Percentiles rank a stretch among this genome's conserved stretches.
phyloP scores from a whole-genome alignment of 1,140 invertebrate species.

The Macrotrachela quadricornifera region DNA sequence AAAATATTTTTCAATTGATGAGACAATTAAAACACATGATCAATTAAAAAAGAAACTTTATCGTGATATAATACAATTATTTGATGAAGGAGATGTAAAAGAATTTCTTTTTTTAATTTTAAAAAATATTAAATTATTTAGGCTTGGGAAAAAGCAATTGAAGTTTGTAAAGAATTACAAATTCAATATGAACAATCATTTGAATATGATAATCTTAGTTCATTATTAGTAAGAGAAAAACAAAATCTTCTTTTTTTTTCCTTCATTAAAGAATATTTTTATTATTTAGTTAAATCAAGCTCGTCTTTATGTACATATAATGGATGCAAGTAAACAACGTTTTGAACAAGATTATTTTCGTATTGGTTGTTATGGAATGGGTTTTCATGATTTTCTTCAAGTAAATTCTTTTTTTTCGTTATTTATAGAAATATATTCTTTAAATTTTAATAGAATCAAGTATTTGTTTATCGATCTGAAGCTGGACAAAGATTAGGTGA shows the following conservation, averaged over 20 bases:
- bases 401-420: neutral
- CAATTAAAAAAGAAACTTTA: conserved; percentile 2
- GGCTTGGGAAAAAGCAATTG: conserved; percentile 7
- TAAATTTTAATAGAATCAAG: too few species aligned
- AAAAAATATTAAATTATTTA: neutral
- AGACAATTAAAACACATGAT: neutral
- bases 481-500: too few species aligned
- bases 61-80: neutral
- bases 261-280: too few species aligned
- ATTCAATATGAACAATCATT: conserved; percentile 1
- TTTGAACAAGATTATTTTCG: conserved; percentile 6
- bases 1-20: neutral
- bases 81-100: neutral
- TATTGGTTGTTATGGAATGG: conserved; percentile 2
- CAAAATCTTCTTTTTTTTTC: too few species aligned
- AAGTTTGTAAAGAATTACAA: conserved; percentile 2
- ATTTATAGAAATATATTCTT: too few species aligned
- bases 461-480: too few species aligned
- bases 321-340: neutral
- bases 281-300: too few species aligned
- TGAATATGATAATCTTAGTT: conserved; percentile 1
- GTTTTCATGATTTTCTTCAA: neutral
- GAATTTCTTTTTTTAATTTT: too few species aligned
- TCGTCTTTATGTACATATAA: too few species aligned
- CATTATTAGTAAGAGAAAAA: neutral